Evolutionary conservation across 2,797 vertebrate species (phyloP).

Genomic region (Sebastes iracundus): DNA sequence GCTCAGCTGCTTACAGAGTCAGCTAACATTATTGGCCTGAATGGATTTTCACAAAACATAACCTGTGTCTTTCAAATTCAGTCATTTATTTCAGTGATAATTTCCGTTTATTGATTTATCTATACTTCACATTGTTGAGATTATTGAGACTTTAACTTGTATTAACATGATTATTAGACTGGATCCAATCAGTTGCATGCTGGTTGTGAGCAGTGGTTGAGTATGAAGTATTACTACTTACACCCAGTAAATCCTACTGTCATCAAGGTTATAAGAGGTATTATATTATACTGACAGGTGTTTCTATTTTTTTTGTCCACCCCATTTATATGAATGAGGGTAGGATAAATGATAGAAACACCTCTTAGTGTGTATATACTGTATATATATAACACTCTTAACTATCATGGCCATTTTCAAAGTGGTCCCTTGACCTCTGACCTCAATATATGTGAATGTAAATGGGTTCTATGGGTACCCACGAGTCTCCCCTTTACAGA

Average conservation of each 20-base stretch:
- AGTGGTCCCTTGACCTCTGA: no score
- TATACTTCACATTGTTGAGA: not conserved
- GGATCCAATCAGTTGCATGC: not conserved
- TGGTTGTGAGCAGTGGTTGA: not conserved
- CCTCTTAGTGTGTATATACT: not conserved
- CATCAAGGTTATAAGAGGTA: not conserved
- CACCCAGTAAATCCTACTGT: not conserved
- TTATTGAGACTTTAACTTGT: not conserved
- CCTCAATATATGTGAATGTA: no score
- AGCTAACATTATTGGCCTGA: not conserved
- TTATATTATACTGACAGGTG: not conserved
- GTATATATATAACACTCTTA: not conserved
- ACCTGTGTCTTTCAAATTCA: not conserved
- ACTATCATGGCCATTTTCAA: no score
- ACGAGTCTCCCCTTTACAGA: no score
- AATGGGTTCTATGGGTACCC: no score
- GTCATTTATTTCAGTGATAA: not conserved
- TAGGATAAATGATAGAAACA: not conserved
- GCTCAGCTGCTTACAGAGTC: not conserved
- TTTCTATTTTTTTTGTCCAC: not conserved
- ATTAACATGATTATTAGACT: not conserved
- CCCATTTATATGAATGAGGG: not conserved
- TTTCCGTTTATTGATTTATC: not conserved
- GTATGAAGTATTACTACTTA: not conserved
- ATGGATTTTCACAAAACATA: not conserved